Evolutionary conservation across 2,888 invertebrate genomes (phyloP), one percentile per base, ranked within the genome.

Genomic region (Sarcophaga carnaria): DNA sequence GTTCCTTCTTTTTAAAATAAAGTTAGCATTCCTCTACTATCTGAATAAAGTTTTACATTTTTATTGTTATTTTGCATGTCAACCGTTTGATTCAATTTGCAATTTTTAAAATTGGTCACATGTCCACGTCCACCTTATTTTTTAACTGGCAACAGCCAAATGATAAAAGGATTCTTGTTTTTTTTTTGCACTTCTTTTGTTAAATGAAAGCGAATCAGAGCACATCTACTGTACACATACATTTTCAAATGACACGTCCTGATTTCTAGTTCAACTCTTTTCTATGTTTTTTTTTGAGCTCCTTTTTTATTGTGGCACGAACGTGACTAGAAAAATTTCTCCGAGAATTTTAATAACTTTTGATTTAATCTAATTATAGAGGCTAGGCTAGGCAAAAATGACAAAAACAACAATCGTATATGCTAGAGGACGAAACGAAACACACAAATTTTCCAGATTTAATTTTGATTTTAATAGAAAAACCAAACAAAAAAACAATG

Each of bases 291-390:
- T 37, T n/a, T 47, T 45, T 82, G 64, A 37, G 74, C 59, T 49
- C 14, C 81, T 81, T 75, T 60, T 84, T 71, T 69, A 75, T 74
- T 82, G 74, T 71, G 54, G 83, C 64, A 64, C 74, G 82, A 80
- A 92, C 92, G 92, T 92, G 92, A 92, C 92, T 91, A 49, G 78
- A 80, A 81, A 90, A 91, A 89, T 87, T 66, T 47, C 91, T 89
- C 90, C 90, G 90, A 90, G 90, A 76, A 63, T 84, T 80, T 79
- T 82, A 87, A 87, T 84, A 87, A 90, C 91, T 90, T 54, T 90
- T 91, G 90, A 91, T 92, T 91, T 92, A 92, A 92, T 91, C 90
- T 91, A 92, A 92, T 92, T 91, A 91, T 89, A 91, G 37, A 90
- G 89, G 89, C 37, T 37, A 90, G 89, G 89, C 37, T 10, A 37